Conservation (phyloP, 2,797 vertebrate species). For the Phoebastria nigripes region DNA sequence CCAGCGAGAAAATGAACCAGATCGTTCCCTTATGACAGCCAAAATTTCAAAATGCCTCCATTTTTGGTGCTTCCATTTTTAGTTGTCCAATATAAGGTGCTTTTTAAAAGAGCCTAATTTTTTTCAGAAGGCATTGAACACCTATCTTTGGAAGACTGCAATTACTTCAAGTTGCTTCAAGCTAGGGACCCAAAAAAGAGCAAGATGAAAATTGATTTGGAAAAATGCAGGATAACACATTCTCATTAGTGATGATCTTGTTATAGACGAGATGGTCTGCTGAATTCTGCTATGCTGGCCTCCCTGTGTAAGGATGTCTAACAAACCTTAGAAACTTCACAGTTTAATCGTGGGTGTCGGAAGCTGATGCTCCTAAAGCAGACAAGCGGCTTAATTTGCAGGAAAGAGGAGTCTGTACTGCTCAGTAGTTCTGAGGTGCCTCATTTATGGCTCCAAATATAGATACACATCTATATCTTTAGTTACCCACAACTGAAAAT, state of each 20-base stretch:
- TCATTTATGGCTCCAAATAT: conserved; percentile 26
- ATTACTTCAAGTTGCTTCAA: not conserved
- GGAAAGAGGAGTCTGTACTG: not conserved
- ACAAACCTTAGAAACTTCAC: not conserved
- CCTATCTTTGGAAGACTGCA: not conserved
- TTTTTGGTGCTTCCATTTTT: not conserved
- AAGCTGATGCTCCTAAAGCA: not conserved
- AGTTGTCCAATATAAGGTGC: not conserved
- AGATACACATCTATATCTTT: not conserved
- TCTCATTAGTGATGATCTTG: not conserved
- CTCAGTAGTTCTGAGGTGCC: not conserved
- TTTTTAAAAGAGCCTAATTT: not conserved
- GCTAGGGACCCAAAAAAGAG: not conserved
- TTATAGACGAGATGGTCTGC: not conserved
- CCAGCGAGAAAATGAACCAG: not conserved
- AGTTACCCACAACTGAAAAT: not conserved
- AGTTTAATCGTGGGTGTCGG: not conserved
- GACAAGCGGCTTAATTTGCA: not conserved
- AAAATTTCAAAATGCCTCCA: not conserved
- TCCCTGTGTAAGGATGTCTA: not conserved
- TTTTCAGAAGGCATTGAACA: not conserved
- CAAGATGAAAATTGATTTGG: not conserved
- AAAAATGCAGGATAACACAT: not conserved
- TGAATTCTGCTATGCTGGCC: not conserved
- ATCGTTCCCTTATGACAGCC: not conserved